Conservation (phyloP, 2,113 vertebrate species). For the Eclectus roratus region DNA sequence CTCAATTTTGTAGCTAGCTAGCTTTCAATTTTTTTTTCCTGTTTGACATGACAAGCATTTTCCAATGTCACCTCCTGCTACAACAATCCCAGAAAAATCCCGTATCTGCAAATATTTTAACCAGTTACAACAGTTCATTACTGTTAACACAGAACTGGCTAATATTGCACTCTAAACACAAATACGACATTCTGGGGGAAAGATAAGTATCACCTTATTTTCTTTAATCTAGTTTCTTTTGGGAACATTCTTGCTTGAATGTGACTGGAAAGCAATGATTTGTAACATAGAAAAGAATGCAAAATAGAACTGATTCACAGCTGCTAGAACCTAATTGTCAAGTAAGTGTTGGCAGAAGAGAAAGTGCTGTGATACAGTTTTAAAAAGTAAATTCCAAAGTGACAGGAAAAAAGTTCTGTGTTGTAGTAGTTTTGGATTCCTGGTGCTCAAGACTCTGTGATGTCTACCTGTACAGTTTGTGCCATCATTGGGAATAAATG, state of each 20-base stretch:
- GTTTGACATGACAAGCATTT: background rate
- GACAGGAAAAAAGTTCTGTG: background rate
- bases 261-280: background rate
- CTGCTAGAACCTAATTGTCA: background rate
- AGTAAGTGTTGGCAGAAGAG: background rate
- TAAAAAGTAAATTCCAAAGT: background rate
- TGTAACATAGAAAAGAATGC: background rate
- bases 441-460: background rate
- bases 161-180: background rate
- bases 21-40: background rate
- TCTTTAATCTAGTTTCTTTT: background rate
- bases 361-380: background rate
- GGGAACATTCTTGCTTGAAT: background rate
- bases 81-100: background rate
- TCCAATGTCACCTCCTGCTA: background rate
- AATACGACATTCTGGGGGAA: background rate
- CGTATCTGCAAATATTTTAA: background rate
- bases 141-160: background rate
- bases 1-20: background rate
- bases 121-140: background rate
- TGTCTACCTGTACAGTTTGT: conserved; percentile 86
- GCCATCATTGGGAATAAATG: conserved; percentile 95
- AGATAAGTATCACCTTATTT: background rate
- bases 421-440: background rate
- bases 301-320: background rate